Evolutionary conservation across 2,797 vertebrate species (phyloP), one percentile per base, ranked within the genome.

Genomic region (Pampus argenteus): DNA sequence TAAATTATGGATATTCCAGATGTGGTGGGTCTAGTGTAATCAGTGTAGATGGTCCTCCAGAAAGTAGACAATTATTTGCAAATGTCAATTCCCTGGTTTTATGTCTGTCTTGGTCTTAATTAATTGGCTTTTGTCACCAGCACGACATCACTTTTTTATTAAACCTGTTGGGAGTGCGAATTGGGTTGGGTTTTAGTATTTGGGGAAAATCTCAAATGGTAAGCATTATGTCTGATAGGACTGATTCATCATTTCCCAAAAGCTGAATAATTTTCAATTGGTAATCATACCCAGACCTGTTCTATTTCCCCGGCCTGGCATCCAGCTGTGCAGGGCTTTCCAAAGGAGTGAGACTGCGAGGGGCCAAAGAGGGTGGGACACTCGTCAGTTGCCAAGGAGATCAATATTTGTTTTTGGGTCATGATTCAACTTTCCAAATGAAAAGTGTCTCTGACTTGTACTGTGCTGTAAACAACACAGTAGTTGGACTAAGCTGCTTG

Each of bases 321-420:
- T 57, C 49, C 28, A 38, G 60, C 52, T 47, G 44, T 45, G 45
- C 49, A 25, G 14, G 4, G 28, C 44, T 73, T 52, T 74, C 47
- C 61, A 78, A 74, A 22, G 14, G 34, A 74, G 34, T 54, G 60
- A 65, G 66, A 71, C 69, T 51, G 40, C 3, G 17, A 76, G 29
- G 61, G 61, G 47, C 66, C 56, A 72, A 55, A 64, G 44, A 65
- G 76, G 63, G 60, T 66, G 76, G 76, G 73, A 73, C 74, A 57
- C 72, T 66, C 71, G 55, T 83, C 67, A 52, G 67, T 83, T 79
- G 44, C 61, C 77, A 79, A 66, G 76, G 82, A 87, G 69, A 85
- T 82, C 73, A 79, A 71, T 88, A 86, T 87, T 87, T 89, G 72
- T 78, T 77, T 83, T 72, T 52, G 18, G 60, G 54, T 78, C 13